These are phyloP conservation scores for Drosophila macrospina DNA, from an alignment of 2,888 invertebrate species.

Conservation along the genomic window DNA sequence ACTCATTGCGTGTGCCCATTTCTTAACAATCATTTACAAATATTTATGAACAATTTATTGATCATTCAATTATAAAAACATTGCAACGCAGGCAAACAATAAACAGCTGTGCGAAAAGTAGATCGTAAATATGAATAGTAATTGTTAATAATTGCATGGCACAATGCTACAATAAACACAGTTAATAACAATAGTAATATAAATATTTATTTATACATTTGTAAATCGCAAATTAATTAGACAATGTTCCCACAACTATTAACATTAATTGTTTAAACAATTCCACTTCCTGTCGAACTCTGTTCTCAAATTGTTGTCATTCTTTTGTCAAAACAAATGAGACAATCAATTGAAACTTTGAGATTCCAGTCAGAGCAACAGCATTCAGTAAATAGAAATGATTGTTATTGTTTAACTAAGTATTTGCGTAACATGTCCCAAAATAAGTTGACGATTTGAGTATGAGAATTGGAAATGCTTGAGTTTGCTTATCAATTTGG, in stretches of 20 bases:
- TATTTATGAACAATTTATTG: background rate
- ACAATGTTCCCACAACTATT: background rate
- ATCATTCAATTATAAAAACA: background rate
- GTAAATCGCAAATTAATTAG: background rate
- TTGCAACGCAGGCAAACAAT: background rate
- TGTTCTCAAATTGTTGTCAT: no score
- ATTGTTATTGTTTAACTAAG: conserved; percentile 16
- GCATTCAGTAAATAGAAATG: conserved; percentile 17
- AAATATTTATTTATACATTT: background rate
- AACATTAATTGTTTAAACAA: background rate
- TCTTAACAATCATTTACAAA: background rate
- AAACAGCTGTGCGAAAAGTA: conserved; percentile 8
- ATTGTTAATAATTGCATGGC: background rate
- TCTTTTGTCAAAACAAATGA: conserved; percentile 4
- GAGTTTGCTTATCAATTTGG: conserved; percentile 16
- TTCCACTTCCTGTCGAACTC: no score
- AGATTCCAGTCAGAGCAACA: conserved; percentile 6
- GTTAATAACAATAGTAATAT: conserved; percentile 8
- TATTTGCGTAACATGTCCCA: conserved; percentile 46
- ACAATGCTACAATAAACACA: conserved; percentile 1
- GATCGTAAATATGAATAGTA: conserved; percentile 5
- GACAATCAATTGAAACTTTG: conserved; percentile 6
- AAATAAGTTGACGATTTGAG: conserved; percentile 31
- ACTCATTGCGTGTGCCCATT: no score
- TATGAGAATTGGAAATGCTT: conserved; percentile 21